Conservation (phyloP, 2,888 invertebrate species). For the Caenorhabditis japonica region DNA sequence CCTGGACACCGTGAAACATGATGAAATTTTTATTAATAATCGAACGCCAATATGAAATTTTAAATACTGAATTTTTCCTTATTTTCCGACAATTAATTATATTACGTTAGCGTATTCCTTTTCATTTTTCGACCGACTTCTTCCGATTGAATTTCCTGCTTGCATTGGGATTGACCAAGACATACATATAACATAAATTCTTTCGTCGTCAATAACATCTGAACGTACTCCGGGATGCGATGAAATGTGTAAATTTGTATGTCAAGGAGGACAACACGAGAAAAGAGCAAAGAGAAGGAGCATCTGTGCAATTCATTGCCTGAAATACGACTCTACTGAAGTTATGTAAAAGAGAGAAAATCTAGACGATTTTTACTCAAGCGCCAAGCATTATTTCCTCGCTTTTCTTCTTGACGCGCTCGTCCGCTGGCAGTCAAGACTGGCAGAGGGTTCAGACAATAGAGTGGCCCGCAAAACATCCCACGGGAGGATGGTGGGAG, state of each 20-base stretch:
- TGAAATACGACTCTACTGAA: slow-evolving; percentile 45
- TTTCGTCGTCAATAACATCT: slow-evolving; percentile 27
- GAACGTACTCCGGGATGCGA: slow-evolving; percentile 28
- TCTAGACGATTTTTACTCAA: slow-evolving; percentile 42
- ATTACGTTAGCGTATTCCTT: no score
- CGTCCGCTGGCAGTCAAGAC: background rate
- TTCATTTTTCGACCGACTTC: no score
- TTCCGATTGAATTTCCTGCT: slow-evolving; percentile 35
- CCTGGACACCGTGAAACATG: no score
- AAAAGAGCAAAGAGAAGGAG: slow-evolving; percentile 18
- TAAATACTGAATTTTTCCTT: no score
- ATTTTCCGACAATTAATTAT: no score
- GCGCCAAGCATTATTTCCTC: no score
- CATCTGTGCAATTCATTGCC: slow-evolving; percentile 45
- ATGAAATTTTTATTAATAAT: no score
- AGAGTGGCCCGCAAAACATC: slow-evolving; percentile 52
- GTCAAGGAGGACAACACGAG: background rate
- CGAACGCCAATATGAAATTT: no score
- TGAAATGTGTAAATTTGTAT: slow-evolving; percentile 2
- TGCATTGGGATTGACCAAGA: no score
- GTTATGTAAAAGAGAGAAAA: slow-evolving; percentile 34
- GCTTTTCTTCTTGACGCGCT: background rate
- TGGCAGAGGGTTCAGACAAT: slow-evolving; percentile 31
- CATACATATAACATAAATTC: background rate
- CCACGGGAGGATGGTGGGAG: slow-evolving; percentile 31